Percentiles rank a stretch among this genome's conserved stretches.
Conservation (phyloP, 2,113 vertebrate species). For the Meleagris gallopavo region DNA sequence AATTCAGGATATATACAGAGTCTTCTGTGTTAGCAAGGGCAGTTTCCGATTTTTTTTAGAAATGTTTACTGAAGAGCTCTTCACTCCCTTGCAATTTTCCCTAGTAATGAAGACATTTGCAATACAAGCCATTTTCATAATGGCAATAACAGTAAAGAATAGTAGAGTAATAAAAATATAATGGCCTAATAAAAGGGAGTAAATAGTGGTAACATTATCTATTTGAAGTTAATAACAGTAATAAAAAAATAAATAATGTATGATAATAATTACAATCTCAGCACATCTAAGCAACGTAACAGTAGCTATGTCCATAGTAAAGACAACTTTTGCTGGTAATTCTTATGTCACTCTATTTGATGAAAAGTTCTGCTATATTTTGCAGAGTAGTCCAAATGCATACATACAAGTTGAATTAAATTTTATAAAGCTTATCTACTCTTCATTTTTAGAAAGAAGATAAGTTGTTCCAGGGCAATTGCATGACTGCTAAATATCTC, state of each 20-base stretch:
- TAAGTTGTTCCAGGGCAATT: not conserved
- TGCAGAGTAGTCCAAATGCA: not conserved
- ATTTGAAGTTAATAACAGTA: conserved; percentile 1
- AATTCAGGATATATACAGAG: not conserved
- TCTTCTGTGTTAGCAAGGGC: not conserved
- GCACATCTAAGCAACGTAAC: not conserved
- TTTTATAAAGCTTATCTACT: not conserved
- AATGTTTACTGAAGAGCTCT: not conserved
- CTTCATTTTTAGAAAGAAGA: not conserved
- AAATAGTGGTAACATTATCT: conserved; percentile 34
- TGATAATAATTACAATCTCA: not conserved
- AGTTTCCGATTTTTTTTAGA: not conserved
- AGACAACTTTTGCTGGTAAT: not conserved
- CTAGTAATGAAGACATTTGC: conserved; percentile 1
- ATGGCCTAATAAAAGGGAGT: conserved; percentile 3
- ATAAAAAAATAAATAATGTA: conserved; percentile 33
- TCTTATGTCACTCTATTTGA: not conserved
- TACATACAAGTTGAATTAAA: not conserved
- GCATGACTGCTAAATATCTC: not conserved
- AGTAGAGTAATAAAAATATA: conserved; percentile 31
- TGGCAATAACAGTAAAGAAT: not conserved
- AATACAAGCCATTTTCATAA: not conserved
- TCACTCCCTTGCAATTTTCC: not conserved
- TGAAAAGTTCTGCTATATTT: not conserved
- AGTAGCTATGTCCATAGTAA: not conserved